Percentiles rank a stretch among this genome's conserved stretches.
Evolutionary conservation across 2,797 vertebrate species (phyloP).

Genomic region (Chanos chanos): DNA sequence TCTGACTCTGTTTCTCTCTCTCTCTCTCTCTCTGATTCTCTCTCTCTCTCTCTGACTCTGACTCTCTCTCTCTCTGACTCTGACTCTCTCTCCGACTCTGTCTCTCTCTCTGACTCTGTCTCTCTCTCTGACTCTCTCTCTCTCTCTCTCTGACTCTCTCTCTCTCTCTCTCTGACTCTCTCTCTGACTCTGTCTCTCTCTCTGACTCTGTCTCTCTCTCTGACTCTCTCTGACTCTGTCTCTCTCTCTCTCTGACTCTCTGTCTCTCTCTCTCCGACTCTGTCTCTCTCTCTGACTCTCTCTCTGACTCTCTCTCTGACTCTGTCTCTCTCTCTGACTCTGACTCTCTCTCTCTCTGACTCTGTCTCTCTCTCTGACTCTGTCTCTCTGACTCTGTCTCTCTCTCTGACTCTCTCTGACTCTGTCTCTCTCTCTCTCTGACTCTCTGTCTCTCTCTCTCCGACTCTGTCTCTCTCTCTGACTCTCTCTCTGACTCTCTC

Average conservation of each 20-base stretch:
- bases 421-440: slow-evolving; percentile 5
- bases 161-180: background rate
- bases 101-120: slow-evolving; percentile 1
- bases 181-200: no score
- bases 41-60: slow-evolving; percentile 16
- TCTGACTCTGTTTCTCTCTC: slow-evolving; percentile 11
- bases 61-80: background rate
- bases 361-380: background rate
- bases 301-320: background rate
- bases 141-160: slow-evolving; percentile 7
- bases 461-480: slow-evolving; percentile 16
- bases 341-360: background rate
- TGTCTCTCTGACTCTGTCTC: no score
- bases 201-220: no score
- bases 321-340: slow-evolving; percentile 1
- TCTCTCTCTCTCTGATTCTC: background rate
- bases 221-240: slow-evolving; percentile 7
- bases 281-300: slow-evolving; percentile 9
- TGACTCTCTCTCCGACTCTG: slow-evolving; percentile 5
- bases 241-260: background rate
- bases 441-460: background rate
- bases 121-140: slow-evolving; percentile 10
- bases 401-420: slow-evolving; percentile 20
- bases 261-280: slow-evolving; percentile 21
- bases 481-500: background rate